Evolutionary conservation across 2,797 vertebrate species (phyloP).

Genomic region (Acanthurus leucopareius): DNA sequence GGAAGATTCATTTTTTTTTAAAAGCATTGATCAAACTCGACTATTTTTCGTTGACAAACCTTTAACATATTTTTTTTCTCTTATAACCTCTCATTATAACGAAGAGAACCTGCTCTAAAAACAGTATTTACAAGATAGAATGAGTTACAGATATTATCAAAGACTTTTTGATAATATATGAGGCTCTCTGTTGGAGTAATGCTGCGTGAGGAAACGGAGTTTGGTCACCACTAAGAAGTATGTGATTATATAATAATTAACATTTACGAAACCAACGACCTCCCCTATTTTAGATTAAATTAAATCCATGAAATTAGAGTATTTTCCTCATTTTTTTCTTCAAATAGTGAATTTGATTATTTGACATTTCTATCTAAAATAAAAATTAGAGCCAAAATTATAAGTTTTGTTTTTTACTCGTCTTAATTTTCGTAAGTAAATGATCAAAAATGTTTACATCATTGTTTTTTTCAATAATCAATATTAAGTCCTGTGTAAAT

Average conservation of each 20-base stretch:
- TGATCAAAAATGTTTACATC: background rate
- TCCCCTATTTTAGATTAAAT: background rate
- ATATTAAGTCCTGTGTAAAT: background rate
- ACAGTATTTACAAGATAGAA: background rate
- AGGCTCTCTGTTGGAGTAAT: constrained; percentile 20
- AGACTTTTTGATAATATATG: background rate
- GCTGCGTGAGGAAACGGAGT: constrained; percentile 26
- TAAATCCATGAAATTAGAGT: background rate
- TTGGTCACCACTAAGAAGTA: background rate
- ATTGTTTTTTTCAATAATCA: background rate
- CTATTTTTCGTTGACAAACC: constrained; percentile 1
- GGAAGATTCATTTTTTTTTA: background rate
- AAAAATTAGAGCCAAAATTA: background rate
- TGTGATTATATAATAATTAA: constrained; percentile 32
- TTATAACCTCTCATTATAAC: too few species aligned
- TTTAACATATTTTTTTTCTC: background rate
- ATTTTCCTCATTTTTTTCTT: background rate
- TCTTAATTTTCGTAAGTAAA: background rate
- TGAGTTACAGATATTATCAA: too few species aligned
- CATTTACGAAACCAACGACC: background rate
- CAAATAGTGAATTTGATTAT: background rate
- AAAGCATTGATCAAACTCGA: background rate
- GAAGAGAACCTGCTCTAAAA: background rate
- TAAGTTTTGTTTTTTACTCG: background rate
- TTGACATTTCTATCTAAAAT: background rate